These are phyloP conservation scores for Capromys pilorides DNA, from an alignment of 2,797 vertebrate species.

Conservation along the genomic window DNA sequence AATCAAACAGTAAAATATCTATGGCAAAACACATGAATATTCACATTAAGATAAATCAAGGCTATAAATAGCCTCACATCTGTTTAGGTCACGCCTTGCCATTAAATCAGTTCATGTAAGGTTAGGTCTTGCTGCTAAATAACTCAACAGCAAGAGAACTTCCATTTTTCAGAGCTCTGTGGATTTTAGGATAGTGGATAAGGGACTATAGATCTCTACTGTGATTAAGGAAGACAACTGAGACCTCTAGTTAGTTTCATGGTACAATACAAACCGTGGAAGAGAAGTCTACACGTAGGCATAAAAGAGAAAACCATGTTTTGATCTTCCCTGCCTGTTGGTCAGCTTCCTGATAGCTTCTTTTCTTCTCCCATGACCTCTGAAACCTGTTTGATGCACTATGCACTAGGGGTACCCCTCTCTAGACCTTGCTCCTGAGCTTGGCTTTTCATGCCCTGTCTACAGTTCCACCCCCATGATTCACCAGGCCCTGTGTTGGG, in stretches of 20 bases:
- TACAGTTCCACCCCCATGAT: neutral
- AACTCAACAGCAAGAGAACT: constrained; percentile 52
- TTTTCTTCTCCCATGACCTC: neutral
- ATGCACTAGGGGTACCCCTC: neutral
- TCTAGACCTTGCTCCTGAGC: neutral
- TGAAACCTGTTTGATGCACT: neutral
- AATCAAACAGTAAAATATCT: constrained; percentile 69
- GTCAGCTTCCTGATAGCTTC: neutral
- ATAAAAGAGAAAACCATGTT: constrained; percentile 11
- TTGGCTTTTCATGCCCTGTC: neutral
- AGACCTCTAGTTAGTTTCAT: constrained; percentile 2
- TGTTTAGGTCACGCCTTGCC: constrained; percentile 42
- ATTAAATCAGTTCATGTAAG: constrained; percentile 64
- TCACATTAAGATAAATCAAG: constrained; percentile 68
- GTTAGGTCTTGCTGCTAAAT: constrained; percentile 45
- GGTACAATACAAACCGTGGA: neutral
- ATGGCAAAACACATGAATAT: constrained; percentile 73
- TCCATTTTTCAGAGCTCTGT: constrained; percentile 38
- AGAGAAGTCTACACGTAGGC: neutral
- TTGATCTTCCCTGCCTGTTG: neutral
- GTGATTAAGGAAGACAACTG: constrained; percentile 26
- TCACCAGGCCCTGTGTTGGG: neutral
- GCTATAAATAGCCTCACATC: constrained; percentile 70
- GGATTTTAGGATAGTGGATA: constrained; percentile 22
- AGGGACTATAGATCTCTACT: neutral